Base-by-base conservation (phyloP, 2,113 vertebrate species). In the Entelurus aequoreus region DNA sequence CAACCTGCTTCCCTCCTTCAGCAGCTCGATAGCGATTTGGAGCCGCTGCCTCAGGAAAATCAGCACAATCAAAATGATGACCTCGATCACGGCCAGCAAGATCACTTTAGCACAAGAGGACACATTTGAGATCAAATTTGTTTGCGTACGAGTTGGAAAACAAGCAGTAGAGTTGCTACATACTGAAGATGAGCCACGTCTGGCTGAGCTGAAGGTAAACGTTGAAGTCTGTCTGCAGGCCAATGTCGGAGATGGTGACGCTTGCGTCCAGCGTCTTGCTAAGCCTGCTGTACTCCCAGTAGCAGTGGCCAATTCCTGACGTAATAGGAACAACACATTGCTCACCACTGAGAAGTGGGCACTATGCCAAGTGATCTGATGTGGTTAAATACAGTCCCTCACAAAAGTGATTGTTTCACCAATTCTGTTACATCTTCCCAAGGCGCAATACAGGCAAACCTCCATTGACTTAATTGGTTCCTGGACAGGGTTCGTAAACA, bases 1-100 rank as follows among this genome's bases (percentile, higher is more conserved):
- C 76, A 82, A 98, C 97, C 86, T 96, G 92, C 97, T 99, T 37
- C 95, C 95, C 83, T 98, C 97, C 79, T 96, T 92, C 69, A 99
- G 75, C 57, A 99, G 83, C 19, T 92, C 88, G 62, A 99, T 92
- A 48, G 97, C 93, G 42, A 98, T 87, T 6, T 86, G 87, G 53
- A 98, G 90, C 63, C 94, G 90, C 46, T 85, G 89, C 79, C 95
- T 90, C 72, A 99, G 87, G 88, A 95, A 96, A 74, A 97, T 92
- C 82, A 99, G 86, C 75, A 95, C 77, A 19, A 97, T 62, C 68
- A 95, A 77, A 81, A 98, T 83, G 69, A 90, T 28, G 46, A 75
- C 80, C 83, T 98, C 95, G 8, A 92, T 82, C 76, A 90, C 75
- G 66, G 87, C 89, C 68, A 98, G 93, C 12, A 90, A 68, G 72